Evolutionary conservation across 1,140 invertebrate species (phyloP).

Genomic region (Scaptodrosophila lebanonensis): DNA sequence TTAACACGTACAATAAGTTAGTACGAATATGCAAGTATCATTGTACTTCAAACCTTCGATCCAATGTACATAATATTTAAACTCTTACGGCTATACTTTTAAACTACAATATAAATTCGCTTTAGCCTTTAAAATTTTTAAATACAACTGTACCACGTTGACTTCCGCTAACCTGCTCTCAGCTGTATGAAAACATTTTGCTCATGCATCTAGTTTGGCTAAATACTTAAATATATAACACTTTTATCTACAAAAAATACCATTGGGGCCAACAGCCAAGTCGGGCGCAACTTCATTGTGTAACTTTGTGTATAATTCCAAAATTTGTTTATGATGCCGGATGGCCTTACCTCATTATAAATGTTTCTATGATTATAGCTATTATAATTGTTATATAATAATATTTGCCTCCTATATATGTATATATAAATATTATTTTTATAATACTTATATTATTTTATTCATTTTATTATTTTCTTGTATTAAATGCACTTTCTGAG

Average conservation of each 20-base stretch:
- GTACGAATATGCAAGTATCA: too few relatives aligned
- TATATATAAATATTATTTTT: slow-evolving; percentile 38
- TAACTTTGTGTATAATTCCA: slow-evolving; percentile 54
- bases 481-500: slow-evolving; percentile 76
- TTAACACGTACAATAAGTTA: too few relatives aligned
- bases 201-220: slow-evolving; percentile 66
- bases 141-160: slow-evolving; percentile 19
- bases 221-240: slow-evolving; percentile 72
- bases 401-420: slow-evolving; percentile 52
- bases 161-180: slow-evolving; percentile 55
- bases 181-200: slow-evolving; percentile 29
- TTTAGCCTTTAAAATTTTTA: slow-evolving; percentile 57
- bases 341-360: slow-evolving; percentile 64
- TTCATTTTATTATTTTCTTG: slow-evolving; percentile 24
- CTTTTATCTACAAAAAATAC: slow-evolving; percentile 75
- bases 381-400: slow-evolving; percentile 71
- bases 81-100: slow-evolving; percentile 35
- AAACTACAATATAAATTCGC: slow-evolving; percentile 74
- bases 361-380: slow-evolving; percentile 54
- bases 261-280: too few relatives aligned
- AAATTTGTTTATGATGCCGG: slow-evolving; percentile 54
- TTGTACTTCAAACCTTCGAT: too few relatives aligned
- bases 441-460: slow-evolving; percentile 39
- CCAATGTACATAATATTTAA: slow-evolving; percentile 35
- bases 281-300: slow-evolving; percentile 3